These are phyloP conservation scores for Chironomus striatipennis DNA, from an alignment of 1,140 invertebrate species.

Conservation along the genomic window DNA sequence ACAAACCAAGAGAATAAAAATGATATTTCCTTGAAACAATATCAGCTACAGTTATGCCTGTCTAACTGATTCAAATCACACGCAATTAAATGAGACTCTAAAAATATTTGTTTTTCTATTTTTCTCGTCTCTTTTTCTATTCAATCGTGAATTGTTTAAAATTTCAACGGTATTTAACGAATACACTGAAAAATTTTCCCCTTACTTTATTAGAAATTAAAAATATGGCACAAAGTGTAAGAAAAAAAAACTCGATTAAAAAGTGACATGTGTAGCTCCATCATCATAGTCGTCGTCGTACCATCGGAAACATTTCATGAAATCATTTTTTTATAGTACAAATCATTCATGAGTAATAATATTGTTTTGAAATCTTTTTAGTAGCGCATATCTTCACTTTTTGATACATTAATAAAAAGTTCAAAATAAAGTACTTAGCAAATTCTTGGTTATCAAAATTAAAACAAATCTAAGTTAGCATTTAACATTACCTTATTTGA, in stretches of 20 bases:
- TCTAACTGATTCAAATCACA: slow-evolving; percentile 1
- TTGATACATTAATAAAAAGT: no score
- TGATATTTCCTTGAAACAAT: background rate
- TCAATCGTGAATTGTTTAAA: background rate
- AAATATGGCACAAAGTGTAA: background rate
- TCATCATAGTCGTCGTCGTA: no score
- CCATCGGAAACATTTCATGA: no score
- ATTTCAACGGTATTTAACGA: background rate
- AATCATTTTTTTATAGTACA: no score
- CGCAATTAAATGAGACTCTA: background rate
- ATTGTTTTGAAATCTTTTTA: no score
- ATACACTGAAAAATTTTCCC: background rate
- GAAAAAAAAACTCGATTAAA: slow-evolving; percentile 3
- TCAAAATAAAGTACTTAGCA: no score
- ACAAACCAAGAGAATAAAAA: no score
- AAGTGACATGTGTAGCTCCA: background rate
- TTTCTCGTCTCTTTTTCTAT: background rate
- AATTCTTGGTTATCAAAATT: no score
- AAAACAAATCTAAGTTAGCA: no score
- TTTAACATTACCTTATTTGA: no score
- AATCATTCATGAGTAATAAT: no score
- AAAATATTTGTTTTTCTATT: slow-evolving; percentile 4
- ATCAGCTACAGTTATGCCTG: background rate
- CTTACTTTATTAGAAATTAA: background rate
- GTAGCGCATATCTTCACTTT: no score